These are phyloP conservation scores for Phrynocephalus vlangalii DNA, from an alignment of 2,797 vertebrate species.

Conservation along the genomic window DNA sequence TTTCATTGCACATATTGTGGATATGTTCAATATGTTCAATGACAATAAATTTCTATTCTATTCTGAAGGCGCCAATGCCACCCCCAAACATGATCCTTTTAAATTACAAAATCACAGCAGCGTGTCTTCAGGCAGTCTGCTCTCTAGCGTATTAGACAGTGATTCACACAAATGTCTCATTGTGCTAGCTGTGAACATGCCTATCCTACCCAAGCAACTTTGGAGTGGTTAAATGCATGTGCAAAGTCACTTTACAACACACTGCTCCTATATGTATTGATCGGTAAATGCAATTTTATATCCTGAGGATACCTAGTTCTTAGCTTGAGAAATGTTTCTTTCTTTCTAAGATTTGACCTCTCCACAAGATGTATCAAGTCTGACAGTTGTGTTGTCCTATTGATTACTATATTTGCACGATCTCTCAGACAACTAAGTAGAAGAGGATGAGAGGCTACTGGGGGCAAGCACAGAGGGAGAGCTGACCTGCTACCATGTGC, in stretches of 20 bases:
- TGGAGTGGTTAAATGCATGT: neutral
- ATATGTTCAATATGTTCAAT: no score
- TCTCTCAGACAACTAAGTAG: neutral
- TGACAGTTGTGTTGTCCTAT: conserved; percentile 15
- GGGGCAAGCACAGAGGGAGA: neutral
- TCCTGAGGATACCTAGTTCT: neutral
- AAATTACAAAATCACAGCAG: neutral
- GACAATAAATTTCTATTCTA: no score
- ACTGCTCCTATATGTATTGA: neutral
- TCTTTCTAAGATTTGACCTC: conserved; percentile 3
- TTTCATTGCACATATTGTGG: no score
- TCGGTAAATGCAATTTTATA: conserved; percentile 17
- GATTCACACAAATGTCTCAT: neutral
- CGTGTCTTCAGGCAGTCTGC: neutral
- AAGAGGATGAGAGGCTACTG: neutral
- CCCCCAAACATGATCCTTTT: neutral
- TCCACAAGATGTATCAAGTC: conserved; percentile 2
- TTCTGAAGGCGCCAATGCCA: neutral
- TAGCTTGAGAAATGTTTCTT: conserved; percentile 14
- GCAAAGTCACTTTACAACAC: neutral
- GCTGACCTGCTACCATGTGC: accelerated
- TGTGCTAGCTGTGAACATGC: neutral
- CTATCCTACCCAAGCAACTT: neutral
- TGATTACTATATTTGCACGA: conserved; percentile 12
- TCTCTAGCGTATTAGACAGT: neutral